Evolutionary conservation across 2,888 invertebrate species (phyloP), one percentile per base, ranked within the genome.

Genomic region (Slavum lentiscoides): DNA sequence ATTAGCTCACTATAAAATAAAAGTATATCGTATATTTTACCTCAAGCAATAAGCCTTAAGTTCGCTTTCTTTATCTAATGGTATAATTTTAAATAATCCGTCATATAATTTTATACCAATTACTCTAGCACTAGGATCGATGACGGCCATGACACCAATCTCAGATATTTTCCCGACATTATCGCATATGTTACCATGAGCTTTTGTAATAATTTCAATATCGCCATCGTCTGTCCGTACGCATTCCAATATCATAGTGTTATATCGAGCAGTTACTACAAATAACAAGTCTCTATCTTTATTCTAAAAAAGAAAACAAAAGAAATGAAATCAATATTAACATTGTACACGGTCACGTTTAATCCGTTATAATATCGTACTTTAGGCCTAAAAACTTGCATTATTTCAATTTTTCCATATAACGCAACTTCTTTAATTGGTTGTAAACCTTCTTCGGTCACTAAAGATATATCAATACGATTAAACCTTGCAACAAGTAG

Each of bases 211-310:
- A 39, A 98, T 96, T 86, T 97, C 96, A 80, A 98, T 90, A 83
- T 90, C 90, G 82, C 95, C 96, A 7, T 92, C 93, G 83, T 92
- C 91, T 68, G 91, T 91, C 74, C 90, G 90, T 37, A 59, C 7
- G 88, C 96, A 98, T 87, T 97, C 97, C 83, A 99, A 88, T 85
- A 99, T 97, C 94, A 98, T 97, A 3, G 97, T 97, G 89, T 98
- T 96, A 86, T 97, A 96, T 68, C 97, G 91, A 68, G 93, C 91
- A 9, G 99, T 99, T 76, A 99, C 89, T 62, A 99, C 91, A 86
- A 99, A 97, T 67, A 99, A 89, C 81, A 95, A 88, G 87, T 98
- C 97, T 87, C 97, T 96, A 83, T 92, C 91, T 86, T 96, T 95
- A 86, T 95, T 91, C 95, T 96, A 89, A 66, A 74, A 67, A 21